Evolutionary conservation across 2,113 vertebrate genomes (phyloP).

Genomic region (Excalfactoria chinensis): DNA sequence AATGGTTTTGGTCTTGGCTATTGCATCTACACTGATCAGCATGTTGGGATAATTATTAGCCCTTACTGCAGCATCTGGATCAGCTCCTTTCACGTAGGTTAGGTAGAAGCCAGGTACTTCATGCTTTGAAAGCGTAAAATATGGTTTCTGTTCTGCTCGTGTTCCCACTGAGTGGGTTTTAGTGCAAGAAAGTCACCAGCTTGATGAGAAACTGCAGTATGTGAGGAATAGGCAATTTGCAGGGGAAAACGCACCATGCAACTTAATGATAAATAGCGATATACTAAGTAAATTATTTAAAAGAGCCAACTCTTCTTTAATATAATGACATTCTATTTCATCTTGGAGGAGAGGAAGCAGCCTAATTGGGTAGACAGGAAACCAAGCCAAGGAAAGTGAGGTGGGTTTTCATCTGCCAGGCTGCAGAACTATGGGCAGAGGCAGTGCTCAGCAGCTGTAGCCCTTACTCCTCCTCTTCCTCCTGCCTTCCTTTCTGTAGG

Average conservation of each 20-base stretch:
- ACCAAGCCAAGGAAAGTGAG: neutral
- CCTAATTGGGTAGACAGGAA: neutral
- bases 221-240: neutral
- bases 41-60: neutral
- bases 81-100: rapidly evolving
- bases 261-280: neutral
- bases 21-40: rapidly evolving
- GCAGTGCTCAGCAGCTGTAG: neutral
- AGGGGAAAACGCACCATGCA: neutral
- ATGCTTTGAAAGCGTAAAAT: neutral
- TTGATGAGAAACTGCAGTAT: neutral
- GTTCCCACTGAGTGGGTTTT: neutral
- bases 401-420: neutral
- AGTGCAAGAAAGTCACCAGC: neutral
- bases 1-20: neutral
- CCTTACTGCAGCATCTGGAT: neutral
- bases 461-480: neutral
- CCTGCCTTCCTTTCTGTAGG: neutral
- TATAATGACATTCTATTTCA: rapidly evolving
- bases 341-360: neutral
- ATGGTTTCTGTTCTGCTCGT: neutral
- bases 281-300: neutral
- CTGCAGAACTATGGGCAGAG: neutral
- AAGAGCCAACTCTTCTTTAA: neutral
- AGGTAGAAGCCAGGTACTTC: neutral